Evolutionary conservation across 2,113 vertebrate genomes (phyloP), one percentile per base, ranked within the genome.

Genomic region (Psettodes erumei): DNA sequence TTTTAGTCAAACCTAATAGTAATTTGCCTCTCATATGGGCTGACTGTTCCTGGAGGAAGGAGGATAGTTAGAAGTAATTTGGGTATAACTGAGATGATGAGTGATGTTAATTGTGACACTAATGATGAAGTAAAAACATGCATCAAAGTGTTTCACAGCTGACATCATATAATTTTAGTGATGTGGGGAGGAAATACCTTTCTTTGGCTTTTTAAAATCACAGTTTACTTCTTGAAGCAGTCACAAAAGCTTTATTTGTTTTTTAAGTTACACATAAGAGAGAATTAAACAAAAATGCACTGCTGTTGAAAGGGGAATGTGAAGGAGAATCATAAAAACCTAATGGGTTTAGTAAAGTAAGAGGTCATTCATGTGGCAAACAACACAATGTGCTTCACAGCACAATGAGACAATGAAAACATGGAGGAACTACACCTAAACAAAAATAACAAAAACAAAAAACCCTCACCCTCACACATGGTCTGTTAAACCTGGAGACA

Each of bases 1-100:
- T 80, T 85, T 88, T 60, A 69, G 75, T 77, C 74, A 75, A 79
- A 79, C 55, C 72, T 75, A 82, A 75, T 37, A 74, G 67, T 69
- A 84, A 89, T 86, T 86, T 85, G 65, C 56, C 27, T 35, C 38
- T 83, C 64, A 65, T 25, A 56, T 48, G 30, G 28, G 30, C 21
- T 7, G 27, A 48, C 59, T 50, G 63, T 47, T 74, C 51, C 58
- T n/a, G 30, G n/a, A n/a, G 37, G 40, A 28, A 16, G 55, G 48
- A 30, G 30, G 48, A 64, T 19, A 45, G 37, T 75, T 48, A 15
- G 43, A 66, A 38, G 67, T 60, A 27, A 74, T 79, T 70, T 59
- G 33, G 23, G 30, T 38, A 25, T 15, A 23, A 25, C 27, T 71
- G 48, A 53, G 45, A 71, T 19, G 32, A 38, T 55, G 51, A 58